These are phyloP conservation scores for Tachyglossus aculeatus DNA, from an alignment of 2,797 vertebrate genomes.

Conservation along the genomic window DNA sequence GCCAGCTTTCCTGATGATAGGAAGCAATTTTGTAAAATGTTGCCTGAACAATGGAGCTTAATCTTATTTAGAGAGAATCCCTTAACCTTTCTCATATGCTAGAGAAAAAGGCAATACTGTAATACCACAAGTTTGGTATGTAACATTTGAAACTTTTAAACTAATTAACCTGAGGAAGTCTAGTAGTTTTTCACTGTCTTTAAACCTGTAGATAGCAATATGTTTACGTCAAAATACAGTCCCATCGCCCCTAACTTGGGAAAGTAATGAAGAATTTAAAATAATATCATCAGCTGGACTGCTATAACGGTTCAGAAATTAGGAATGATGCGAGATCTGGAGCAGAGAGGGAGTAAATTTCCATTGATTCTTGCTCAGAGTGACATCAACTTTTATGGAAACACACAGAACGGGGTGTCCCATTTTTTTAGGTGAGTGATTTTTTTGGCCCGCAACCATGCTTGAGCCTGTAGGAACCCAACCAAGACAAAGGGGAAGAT, in stretches of 20 bases:
- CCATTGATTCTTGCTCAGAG: no score
- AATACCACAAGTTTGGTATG: not conserved
- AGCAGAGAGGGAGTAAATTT: no score
- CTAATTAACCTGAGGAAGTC: constrained; percentile 10
- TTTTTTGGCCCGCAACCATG: not conserved
- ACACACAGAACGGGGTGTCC: constrained; percentile 4
- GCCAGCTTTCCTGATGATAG: not conserved
- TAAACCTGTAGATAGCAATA: not conserved
- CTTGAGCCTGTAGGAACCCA: no score
- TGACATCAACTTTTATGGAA: not conserved
- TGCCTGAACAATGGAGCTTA: not conserved
- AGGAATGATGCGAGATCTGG: no score
- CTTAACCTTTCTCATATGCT: constrained; percentile 15
- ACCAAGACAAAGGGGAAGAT: no score
- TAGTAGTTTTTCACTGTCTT: not conserved
- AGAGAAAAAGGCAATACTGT: not conserved
- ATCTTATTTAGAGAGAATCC: not conserved
- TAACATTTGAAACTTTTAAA: constrained; percentile 9
- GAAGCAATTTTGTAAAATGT: not conserved
- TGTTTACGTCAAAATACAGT: constrained; percentile 10
- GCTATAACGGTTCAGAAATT: no score
- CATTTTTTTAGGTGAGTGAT: no score
- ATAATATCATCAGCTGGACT: not conserved
- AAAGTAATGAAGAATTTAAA: not conserved
- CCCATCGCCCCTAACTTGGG: not conserved